Base-by-base conservation (phyloP, 2,888 invertebrate genomes). In the Cerastis leucographa region DNA sequence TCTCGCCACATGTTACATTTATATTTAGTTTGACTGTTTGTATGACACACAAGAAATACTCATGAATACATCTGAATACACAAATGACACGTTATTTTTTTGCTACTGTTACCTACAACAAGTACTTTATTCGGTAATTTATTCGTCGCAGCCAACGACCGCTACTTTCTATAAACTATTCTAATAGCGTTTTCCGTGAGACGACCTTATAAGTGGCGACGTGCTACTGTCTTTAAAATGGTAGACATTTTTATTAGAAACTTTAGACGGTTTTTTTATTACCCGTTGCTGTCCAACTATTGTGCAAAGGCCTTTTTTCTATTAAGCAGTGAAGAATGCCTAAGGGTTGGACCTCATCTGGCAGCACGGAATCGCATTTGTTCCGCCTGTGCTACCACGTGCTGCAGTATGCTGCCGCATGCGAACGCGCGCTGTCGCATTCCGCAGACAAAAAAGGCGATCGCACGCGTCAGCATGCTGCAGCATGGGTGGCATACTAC, bases 101-200 rank as follows among this genome's bases (percentile, higher is more conserved):
- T 74, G 74, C 76, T 56, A 44, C 40, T 54, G 29, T 73, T 71
- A 85, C 74, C 42, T 7, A 54, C 25, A 61, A 49, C 49, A 54
- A 67, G 73, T 84, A 74, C 29, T 56, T 82, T n/a, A n/a, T n/a
- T n/a, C n/a, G n/a, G n/a, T n/a, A 75, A 78, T 85, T 70, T 76
- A 86, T 83, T 74, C 75, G 29, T 61, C 64, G 29, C 76, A 71
- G 69, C 51, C 71, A 74, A 64, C 25, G 69, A 77, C 87, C 86
- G 85, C 76, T 65, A 68, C 64, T 77, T 79, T 74, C 75, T 66
- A 64, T n/a, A 79, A 71, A 75, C 51, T 77, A 83, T 83, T 81
- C 81, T 64, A 29, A 56, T 51, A 19, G 54, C 78, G 74, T 78
- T 77, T 74, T 49, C 74, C 19, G 19, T 64, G 29, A 42, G n/a